Base-by-base conservation (phyloP, 2,888 invertebrate genomes). In the Caenorhabditis doughertyi region DNA sequence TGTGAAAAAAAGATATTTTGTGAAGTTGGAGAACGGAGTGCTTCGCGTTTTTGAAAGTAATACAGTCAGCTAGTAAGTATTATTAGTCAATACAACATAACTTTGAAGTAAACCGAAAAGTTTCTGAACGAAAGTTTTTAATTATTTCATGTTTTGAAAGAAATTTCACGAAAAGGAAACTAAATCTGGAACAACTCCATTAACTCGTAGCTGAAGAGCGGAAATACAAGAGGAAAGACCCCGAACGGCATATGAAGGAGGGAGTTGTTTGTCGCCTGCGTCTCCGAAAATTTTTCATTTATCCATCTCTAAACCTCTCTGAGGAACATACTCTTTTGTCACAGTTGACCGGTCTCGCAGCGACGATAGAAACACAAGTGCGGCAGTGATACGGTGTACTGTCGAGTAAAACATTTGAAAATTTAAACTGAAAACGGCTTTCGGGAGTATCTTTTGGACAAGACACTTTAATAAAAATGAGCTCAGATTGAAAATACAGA, bases 341-440 rank as follows among this genome's bases (percentile, higher is more conserved):
- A 21, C n/a, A 58, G 47, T 29, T 60, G 58, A 47, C 58, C 60
- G 60, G 47, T 72, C 60, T 72, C 60, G 72, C 47, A 60, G 47
- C 72, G 60, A 72, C 53, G n/a, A 25, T 9, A 35, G 8, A 49
- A 35, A 65, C 47, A 25, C 8, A 32, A 58, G 58, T 32, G 32
- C 32, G 32, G n/a, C n/a, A 25, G 13, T 56, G 29, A 18, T 56
- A 29, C 29, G 27, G 49, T 49, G 13, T 5, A 49, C 4, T 13
- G 62, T 62, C 8, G 25, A 62, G 23, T 42, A 18, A 16, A 42
- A 35, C 35, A 44, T 16, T 44, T 5, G 44, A 44, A 44, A 5
- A 16, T 16, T 44, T 7, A n/a, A 11, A 44, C 35, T 9, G 35
- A 35, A 35, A 35, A 35, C 5, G 5, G 35, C 9, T 35, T 35